Evolutionary conservation across 2,888 invertebrate species (phyloP), one percentile per base, ranked within the genome.

Genomic region (Eulithis prunata): DNA sequence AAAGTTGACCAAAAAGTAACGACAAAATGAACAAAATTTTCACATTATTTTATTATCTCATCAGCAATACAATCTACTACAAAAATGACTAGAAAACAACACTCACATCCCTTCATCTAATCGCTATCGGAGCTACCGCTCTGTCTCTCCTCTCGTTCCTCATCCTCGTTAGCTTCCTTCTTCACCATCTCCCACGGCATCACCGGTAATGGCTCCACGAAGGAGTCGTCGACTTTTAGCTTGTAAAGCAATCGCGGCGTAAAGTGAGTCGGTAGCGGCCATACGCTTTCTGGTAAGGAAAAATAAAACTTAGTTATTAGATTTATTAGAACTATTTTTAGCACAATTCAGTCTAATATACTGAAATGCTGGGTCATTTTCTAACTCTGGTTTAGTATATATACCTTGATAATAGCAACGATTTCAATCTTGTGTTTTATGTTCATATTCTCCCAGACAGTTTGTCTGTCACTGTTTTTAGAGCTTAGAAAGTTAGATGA

Each of bases 141-240:
- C 68, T 83, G 83, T 58, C 78, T 75, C 36, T 87, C 86, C 28
- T 87, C 49, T 14, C 49, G 68, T 63, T 87, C 72, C 1, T 85
- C 85, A 0, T 88, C 90, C 32, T 87, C 87, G 12, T 73, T 79
- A 5, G 69, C 75, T 38, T 87, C 84, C 59, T 87, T 84, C 70
- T 87, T 85, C 7, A 83, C 83, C 28, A 83, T 68, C 69, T 93
- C 92, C 93, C 93, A 93, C 0, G 91, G 89, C 93, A 92, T 92
- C 14, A 91, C 84, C 0, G 93, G 93, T 14, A 93, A 75, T 0
- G 89, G 90, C 60, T 92, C 89, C 64, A 93, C 93, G 69, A 93
- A 93, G 0, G 90, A 85, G 66, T 91, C 91, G 66, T 93, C 93
- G 7, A 89, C 73, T 76, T 89, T 93, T 75, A 93, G 71, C 78